A percentile compares a stretch with the other conserved stretches of the same genome.
Evolutionary conservation across 2,888 invertebrate species (phyloP).

Genomic region (Hydroisotoma schaefferi): DNA sequence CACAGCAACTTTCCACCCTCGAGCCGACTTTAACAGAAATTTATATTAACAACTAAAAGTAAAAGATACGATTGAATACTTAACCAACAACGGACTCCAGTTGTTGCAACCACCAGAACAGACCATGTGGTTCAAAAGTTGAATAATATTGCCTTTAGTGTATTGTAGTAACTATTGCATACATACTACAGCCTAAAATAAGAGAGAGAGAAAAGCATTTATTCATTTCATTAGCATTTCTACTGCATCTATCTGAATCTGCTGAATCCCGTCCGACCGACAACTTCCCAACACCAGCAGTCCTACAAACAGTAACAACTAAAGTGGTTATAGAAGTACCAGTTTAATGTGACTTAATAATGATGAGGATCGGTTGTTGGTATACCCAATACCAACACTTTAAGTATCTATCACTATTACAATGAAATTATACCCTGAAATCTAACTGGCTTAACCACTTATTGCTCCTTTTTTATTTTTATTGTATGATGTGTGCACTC

Average conservation of each 20-base stretch:
- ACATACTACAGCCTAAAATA: too few relatives aligned
- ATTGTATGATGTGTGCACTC: not conserved
- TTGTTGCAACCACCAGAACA: not conserved
- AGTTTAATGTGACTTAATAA: too few relatives aligned
- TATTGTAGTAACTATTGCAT: too few relatives aligned
- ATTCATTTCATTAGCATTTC: constrained; percentile 1
- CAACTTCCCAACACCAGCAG: not conserved
- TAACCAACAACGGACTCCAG: not conserved
- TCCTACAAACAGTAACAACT: too few relatives aligned
- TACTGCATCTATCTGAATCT: not conserved
- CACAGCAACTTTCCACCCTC: not conserved
- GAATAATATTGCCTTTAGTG: not conserved
- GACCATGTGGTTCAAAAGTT: constrained; percentile 5
- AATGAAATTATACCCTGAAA: constrained; percentile 7
- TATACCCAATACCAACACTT: not conserved
- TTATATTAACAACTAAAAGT: not conserved
- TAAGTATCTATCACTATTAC: not conserved
- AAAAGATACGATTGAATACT: not conserved
- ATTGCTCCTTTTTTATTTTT: constrained; percentile 8
- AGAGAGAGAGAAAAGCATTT: constrained; percentile 1
- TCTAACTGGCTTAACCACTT: constrained; percentile 37
- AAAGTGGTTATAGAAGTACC: too few relatives aligned
- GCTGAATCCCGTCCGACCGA: not conserved
- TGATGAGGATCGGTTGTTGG: too few relatives aligned
- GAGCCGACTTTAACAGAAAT: not conserved